phyloP scores from a whole-genome alignment of 2,113 vertebrate species.

The Glaucidium brasilianum region DNA sequence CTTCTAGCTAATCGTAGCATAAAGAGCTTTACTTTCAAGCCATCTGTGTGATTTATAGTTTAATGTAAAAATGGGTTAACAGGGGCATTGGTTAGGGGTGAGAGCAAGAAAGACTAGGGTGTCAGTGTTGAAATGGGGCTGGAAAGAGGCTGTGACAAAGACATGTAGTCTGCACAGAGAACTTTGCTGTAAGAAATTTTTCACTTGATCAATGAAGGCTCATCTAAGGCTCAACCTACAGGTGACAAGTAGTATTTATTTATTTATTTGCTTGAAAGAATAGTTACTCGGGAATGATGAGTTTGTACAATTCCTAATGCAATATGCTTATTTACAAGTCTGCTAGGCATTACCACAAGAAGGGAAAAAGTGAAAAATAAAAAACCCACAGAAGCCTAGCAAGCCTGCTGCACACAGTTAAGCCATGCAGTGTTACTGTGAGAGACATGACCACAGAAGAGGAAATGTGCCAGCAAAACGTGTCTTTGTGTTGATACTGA shows the following conservation, averaged over 20 bases:
- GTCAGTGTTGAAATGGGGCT: not conserved
- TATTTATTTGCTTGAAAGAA: not conserved
- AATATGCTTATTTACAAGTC: not conserved
- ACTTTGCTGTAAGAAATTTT: not conserved
- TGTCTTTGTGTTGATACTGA: not conserved
- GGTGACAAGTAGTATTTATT: not conserved
- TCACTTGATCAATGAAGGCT: not conserved
- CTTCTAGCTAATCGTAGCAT: not conserved
- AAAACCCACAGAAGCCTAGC: not conserved
- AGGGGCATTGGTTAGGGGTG: not conserved
- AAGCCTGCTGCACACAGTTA: not conserved
- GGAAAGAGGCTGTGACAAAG: not conserved
- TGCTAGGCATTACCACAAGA: not conserved
- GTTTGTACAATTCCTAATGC: not conserved
- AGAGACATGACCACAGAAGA: not conserved
- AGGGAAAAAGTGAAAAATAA: too few species aligned
- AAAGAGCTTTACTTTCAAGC: not conserved
- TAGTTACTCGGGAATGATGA: not conserved
- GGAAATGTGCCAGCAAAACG: not conserved
- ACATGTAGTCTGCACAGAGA: not conserved
- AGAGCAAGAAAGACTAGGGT: not conserved
- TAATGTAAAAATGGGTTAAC: not conserved
- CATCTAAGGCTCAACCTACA: not conserved
- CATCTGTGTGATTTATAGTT: not conserved
- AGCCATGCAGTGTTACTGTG: not conserved